Evolutionary conservation across 2,113 vertebrate genomes (phyloP), one percentile per base, ranked within the genome.

Genomic region (Lucifuga dentata): DNA sequence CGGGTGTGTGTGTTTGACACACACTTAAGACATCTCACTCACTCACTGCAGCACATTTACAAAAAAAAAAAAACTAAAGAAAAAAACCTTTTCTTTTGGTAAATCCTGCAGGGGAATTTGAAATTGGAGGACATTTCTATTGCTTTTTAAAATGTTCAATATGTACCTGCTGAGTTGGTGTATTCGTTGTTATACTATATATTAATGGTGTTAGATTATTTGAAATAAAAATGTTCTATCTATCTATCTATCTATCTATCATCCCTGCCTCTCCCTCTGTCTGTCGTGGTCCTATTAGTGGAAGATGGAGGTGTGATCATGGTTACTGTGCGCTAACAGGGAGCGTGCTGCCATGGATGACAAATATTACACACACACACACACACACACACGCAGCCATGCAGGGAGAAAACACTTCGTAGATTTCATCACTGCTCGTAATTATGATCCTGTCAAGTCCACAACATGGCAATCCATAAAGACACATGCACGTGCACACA

Each of bases 401-500:
- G 78, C 72, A 85, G 67, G 81, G 74, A 84, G 39, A 87, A 83
- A 88, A 78, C 87, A 89, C 87, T 87, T 87, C 68, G 87, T 85
- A 88, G 87, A 88, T 89, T 90, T 89, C 86, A 90, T 89, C 87
- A 87, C 89, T 73, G 86, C 76, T 82, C 39, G 79, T 89, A 90
- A 90, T 90, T 91, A 91, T 91, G 89, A 91, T 87, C 73, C 85
- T 91, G 89, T 91, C 89, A 91, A 80, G 84, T 87, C 73, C 75
- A 85, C 86, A 83, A 86, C 52, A 66, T 88, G 83, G 87, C 87
- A 88, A 89, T 91, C 89, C 87, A 91, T 91, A 88, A 91, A 72
- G 74, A 89, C 71, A 81, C 73, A 49, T 35, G 23, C 73, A 68
- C 76, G 63, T 20, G 19, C 43, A 17, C 57, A 38, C 62, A 26